phyloP scores from a whole-genome alignment of 2,888 invertebrate species.

The Conistra vaccinii region DNA sequence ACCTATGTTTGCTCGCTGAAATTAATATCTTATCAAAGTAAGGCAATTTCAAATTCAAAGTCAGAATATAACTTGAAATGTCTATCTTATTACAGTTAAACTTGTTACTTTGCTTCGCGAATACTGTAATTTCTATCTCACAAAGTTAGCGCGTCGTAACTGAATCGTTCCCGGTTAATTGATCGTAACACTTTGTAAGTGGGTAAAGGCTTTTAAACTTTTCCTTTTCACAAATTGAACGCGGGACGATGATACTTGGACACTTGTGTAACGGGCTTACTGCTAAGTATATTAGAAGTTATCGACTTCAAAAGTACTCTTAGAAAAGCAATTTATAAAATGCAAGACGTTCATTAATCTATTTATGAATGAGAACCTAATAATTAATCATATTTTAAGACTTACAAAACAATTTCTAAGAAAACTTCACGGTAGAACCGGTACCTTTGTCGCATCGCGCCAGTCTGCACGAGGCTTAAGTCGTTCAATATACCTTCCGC shows the following conservation, averaged over 20 bases:
- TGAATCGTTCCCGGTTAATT: conserved; percentile 28
- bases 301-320: background rate
- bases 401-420: no score
- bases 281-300: background rate
- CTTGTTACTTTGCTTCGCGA: conserved; percentile 24
- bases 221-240: conserved; percentile 26
- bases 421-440: no score
- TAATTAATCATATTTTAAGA: background rate
- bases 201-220: conserved; percentile 30
- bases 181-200: conserved; percentile 31
- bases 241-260: conserved; percentile 9
- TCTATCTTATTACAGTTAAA: conserved; percentile 21
- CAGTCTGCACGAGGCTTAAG: background rate
- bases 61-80: conserved; percentile 3
- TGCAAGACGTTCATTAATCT: background rate
- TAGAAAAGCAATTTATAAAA: conserved; percentile 8
- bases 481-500: background rate
- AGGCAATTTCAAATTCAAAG: background rate
- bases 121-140: conserved; percentile 41
- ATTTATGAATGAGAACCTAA: background rate
- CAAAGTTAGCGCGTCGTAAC: conserved; percentile 38
- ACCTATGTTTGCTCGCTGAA: background rate
- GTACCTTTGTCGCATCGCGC: no score
- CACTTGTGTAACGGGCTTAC: conserved; percentile 3
- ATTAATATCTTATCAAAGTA: conserved; percentile 4